Evolutionary conservation across 2,797 vertebrate species (phyloP), one percentile per base, ranked within the genome.

Genomic region (Balearica regulorum): DNA sequence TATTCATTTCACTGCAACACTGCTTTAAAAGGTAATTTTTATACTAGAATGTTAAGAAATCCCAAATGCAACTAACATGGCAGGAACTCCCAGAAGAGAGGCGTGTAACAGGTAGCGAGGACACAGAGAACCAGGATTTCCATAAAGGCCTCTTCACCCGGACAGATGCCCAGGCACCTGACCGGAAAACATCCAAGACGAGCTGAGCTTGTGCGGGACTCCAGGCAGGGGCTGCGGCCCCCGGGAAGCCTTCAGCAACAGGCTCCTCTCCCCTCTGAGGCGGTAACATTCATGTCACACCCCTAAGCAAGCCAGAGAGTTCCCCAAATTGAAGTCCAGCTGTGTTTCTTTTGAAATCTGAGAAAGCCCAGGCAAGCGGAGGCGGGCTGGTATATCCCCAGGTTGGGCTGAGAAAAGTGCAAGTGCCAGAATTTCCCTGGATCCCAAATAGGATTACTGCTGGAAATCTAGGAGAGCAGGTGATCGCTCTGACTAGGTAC

Each of bases 1-100:
- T 44, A 16, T 18, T 39, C 2, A 0, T 5, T 41, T 21, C 9
- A 31, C 28, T 31, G 39, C 22, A 51, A 51, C 0, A 0, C 24
- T 17, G 53, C 16, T 2, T 43, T 35, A 46, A 37, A 83, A 22
- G 19, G 21, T 19, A 18, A 2, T 53, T 57, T 43, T 44, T 25
- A 7, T 12, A 51, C 3, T 3, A 25, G n/a, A 73, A 43, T 20
- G 17, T 15, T 41, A 69, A 16, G 25, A 39, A 61, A 60, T 46
- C 19, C 19, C 29, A 22, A 33, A 77, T 53, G 64, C 24, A 37
- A 17, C 17, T 9, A 21, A 13, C 6, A 13, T 9, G 11, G 39
- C 28, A 31, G n/a, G 24, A 83, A 44, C 48, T 68, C 43, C 19
- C 44, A 46, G 29, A 53, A 78, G 0, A 64, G 31, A 62, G 31